A percentile compares a stretch with the other conserved stretches of the same genome.
These are phyloP conservation scores for Cosmorhoe ocellata DNA, from an alignment of 2,888 invertebrate species.

Conservation along the genomic window DNA sequence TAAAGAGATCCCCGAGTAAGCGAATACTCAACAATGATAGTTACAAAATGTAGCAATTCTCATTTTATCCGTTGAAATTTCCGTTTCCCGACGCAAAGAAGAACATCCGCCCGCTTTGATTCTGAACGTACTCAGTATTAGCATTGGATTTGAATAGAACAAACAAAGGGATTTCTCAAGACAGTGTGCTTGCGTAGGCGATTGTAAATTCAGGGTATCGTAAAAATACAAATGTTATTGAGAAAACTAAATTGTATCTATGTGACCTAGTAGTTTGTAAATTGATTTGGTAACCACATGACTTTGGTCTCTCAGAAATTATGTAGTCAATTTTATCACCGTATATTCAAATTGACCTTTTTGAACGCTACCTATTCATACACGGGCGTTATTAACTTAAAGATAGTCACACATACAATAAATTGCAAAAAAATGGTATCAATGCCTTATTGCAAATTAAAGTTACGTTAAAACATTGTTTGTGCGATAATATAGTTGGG, in stretches of 20 bases:
- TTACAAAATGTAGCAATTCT: constrained; percentile 54
- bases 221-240: constrained; percentile 57
- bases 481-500: constrained; percentile 23
- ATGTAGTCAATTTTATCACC: too few relatives aligned
- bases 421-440: too few relatives aligned
- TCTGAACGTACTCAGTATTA: constrained; percentile 76
- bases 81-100: constrained; percentile 67
- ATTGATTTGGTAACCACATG: too few relatives aligned
- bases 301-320: too few relatives aligned
- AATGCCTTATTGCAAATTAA: constrained; percentile 53
- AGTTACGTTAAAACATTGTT: constrained; percentile 56
- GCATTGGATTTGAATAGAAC: constrained; percentile 81
- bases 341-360: too few relatives aligned
- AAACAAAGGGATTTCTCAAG: constrained; percentile 81
- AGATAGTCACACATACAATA: too few relatives aligned
- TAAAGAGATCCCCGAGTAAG: constrained; percentile 29
- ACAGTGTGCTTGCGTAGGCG: constrained; percentile 79
- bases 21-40: constrained; percentile 35
- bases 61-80: constrained; percentile 66
- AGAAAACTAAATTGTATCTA: constrained; percentile 14
- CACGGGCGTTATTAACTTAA: too few relatives aligned
- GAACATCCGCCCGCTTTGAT: constrained; percentile 77
- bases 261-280: constrained; percentile 42
- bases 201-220: constrained; percentile 79
- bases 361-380: too few relatives aligned